phyloP scores from a whole-genome alignment of 2,797 vertebrate species.

The Margarornis squamiger region DNA sequence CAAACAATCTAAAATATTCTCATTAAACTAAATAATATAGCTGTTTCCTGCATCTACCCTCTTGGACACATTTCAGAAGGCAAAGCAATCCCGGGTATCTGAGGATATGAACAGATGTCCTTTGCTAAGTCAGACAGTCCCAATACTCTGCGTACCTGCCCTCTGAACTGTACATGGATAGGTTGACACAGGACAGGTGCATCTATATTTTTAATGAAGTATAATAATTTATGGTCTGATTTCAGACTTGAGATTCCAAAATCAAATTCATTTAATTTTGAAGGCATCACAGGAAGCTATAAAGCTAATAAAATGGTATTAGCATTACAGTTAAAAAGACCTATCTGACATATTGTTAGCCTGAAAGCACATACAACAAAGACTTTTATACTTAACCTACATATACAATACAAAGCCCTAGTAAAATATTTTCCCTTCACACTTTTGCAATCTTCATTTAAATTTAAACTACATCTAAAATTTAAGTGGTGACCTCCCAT shows the following conservation, averaged over 20 bases:
- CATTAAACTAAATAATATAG: background rate
- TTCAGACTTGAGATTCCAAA: background rate
- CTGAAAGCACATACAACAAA: slow-evolving; percentile 6
- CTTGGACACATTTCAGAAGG: background rate
- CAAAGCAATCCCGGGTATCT: background rate
- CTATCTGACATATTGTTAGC: background rate
- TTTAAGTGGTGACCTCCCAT: slow-evolving; percentile 22
- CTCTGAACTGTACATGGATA: background rate
- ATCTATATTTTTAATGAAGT: background rate
- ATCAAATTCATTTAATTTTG: background rate
- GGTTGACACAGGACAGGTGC: background rate
- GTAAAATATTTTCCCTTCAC: slow-evolving; percentile 22
- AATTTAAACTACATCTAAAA: slow-evolving; percentile 54
- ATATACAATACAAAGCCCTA: background rate
- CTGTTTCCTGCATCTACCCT: background rate
- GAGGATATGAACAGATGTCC: background rate
- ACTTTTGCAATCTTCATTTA: slow-evolving; percentile 32
- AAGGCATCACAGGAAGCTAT: background rate
- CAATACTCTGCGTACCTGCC: background rate
- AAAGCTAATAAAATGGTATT: slow-evolving; percentile 14
- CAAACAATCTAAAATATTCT: background rate
- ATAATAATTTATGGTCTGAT: background rate
- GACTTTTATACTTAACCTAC: background rate
- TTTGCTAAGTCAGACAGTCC: background rate
- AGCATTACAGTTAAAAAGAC: background rate